These are phyloP conservation scores for Halcyon senegalensis DNA, from an alignment of 2,113 vertebrate species.

Conservation along the genomic window DNA sequence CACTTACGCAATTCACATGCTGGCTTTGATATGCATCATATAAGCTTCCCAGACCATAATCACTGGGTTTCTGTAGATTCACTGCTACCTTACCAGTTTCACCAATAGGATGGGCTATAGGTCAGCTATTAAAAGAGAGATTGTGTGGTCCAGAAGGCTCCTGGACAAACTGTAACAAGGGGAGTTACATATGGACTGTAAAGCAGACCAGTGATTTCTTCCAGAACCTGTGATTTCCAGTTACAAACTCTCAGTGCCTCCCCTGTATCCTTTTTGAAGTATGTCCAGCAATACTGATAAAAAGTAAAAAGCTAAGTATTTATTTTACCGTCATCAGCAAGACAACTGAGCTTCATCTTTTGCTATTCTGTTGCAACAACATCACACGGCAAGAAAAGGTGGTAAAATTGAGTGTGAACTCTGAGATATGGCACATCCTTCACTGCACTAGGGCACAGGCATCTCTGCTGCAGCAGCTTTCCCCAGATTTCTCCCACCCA, in stretches of 20 bases:
- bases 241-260: background rate
- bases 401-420: background rate
- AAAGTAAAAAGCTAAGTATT: background rate
- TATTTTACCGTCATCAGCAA: background rate
- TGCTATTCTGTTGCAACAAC: background rate
- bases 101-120: background rate
- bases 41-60: conserved; percentile 24
- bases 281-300: background rate
- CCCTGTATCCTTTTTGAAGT: background rate
- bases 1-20: background rate
- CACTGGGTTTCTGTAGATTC: background rate
- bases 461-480: background rate
- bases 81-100: conserved; percentile 2
- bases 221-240: background rate
- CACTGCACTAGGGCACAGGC: background rate
- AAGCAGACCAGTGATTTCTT: background rate
- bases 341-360: background rate
- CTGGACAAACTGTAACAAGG: background rate
- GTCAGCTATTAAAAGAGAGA: background rate
- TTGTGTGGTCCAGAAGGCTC: background rate
- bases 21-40: conserved; percentile 55
- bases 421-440: background rate
- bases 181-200: background rate
- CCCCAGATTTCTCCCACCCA: background rate
- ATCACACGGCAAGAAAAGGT: background rate